A percentile compares a stretch with the other conserved stretches of the same genome.
Evolutionary conservation across 1,140 invertebrate genomes (phyloP).

Genomic region (Watersipora subatra): DNA sequence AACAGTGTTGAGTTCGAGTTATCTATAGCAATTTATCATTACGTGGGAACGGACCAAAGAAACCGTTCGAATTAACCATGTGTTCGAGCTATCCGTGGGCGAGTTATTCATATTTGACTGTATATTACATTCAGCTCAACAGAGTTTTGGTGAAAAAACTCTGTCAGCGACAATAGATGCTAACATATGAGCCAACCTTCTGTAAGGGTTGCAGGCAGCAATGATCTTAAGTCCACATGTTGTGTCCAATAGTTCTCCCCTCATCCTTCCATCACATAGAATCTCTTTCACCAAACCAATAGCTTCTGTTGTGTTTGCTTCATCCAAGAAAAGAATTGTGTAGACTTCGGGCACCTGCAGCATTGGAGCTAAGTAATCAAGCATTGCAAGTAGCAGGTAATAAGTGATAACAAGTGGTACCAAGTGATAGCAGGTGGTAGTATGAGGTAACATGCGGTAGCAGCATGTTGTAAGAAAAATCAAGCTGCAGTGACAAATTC

Average conservation of each 20-base stretch:
- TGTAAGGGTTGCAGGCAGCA: conserved; percentile 18
- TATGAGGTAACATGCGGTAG: too few species aligned
- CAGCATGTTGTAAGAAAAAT: too few species aligned
- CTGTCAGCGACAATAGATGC: neutral
- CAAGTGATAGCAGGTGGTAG: too few species aligned
- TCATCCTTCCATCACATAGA: conserved; percentile 15
- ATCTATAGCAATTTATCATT: neutral
- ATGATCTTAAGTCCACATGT: conserved; percentile 12
- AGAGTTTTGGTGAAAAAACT: neutral
- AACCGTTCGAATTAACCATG: neutral
- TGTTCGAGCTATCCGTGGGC: too few species aligned
- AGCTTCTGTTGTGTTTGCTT: conserved; percentile 17
- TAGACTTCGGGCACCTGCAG: conserved; percentile 5
- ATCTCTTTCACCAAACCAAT: conserved; percentile 19
- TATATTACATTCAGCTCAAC: neutral
- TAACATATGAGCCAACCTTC: conserved; percentile 8
- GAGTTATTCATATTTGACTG: too few species aligned
- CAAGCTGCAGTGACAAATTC: neutral
- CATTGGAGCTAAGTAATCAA: too few species aligned
- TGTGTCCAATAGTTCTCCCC: conserved; percentile 8
- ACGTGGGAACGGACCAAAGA: neutral
- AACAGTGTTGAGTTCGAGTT: neutral
- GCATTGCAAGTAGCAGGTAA: too few species aligned
- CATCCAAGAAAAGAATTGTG: conserved; percentile 18
- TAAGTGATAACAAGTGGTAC: too few species aligned